These are phyloP conservation scores for Drosophila longiperda DNA, from an alignment of 2,888 invertebrate species.

Conservation along the genomic window DNA sequence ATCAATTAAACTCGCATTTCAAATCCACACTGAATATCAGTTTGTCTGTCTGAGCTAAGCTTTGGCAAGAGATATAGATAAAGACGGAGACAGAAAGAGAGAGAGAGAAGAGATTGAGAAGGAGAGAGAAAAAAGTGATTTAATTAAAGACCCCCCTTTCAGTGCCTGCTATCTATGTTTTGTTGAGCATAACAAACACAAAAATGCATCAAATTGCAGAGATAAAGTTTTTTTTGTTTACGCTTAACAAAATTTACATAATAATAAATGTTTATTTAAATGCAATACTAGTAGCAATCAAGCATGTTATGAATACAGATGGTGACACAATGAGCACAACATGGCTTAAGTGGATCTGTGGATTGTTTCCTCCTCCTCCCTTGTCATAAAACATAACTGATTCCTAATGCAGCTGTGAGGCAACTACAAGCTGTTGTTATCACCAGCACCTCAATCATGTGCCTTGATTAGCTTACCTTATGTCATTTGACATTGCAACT, in stretches of 20 bases:
- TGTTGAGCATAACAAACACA: not conserved
- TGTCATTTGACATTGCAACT: constrained; percentile 15
- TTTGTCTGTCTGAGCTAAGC: constrained; percentile 41
- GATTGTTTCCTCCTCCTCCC: not conserved
- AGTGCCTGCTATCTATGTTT: not conserved
- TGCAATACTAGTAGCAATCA: not conserved
- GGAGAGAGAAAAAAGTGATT: not conserved
- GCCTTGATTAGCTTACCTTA: constrained; percentile 48
- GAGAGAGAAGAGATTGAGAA: not conserved
- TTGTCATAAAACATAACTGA: not conserved
- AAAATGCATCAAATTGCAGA: not conserved
- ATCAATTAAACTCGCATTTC: constrained; percentile 61
- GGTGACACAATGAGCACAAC: not conserved
- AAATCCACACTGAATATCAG: constrained; percentile 35
- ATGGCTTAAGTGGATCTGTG: not conserved
- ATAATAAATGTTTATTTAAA: not conserved
- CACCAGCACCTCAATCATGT: constrained; percentile 33
- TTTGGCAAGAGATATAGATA: not conserved
- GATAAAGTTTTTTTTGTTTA: not conserved
- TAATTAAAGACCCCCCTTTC: not conserved
- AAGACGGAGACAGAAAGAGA: not conserved
- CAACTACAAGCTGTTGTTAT: constrained; percentile 38
- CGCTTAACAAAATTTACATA: not conserved
- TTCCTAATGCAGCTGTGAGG: not conserved
- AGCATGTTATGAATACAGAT: not conserved